Conservation (phyloP, 2,113 vertebrate species). For the Bucco capensis region DNA sequence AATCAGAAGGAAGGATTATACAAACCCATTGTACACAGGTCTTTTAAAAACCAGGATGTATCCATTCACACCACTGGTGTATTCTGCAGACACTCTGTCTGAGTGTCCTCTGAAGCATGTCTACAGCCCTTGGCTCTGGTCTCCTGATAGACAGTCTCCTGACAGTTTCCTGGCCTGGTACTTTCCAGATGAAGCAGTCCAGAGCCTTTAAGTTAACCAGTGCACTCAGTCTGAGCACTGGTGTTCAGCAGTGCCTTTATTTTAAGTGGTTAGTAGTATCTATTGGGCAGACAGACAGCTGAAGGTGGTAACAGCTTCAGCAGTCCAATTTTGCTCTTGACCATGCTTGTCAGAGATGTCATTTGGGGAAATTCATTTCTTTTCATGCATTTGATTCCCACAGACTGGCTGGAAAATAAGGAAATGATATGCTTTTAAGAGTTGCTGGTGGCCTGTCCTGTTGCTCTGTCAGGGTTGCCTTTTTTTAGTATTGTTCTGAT, state of each 20-base stretch:
- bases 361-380: neutral
- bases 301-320: neutral
- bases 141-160: neutral
- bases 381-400: neutral
- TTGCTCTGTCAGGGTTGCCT: neutral
- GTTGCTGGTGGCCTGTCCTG: neutral
- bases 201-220: neutral
- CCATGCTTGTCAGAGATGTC: neutral
- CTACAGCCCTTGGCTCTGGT: neutral
- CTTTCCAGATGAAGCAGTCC: neutral
- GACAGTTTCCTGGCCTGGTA: neutral
- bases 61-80: accelerated
- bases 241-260: neutral
- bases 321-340: neutral
- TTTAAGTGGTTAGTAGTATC: neutral
- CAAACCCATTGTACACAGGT: neutral
- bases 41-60: neutral
- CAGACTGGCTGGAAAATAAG: neutral
- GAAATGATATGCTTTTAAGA: neutral
- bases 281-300: neutral
- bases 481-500: neutral
- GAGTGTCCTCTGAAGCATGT: accelerated
- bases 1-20: neutral
- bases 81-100: neutral
- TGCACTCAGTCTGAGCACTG: neutral